Evolutionary conservation across 2,888 invertebrate genomes (phyloP).

Genomic region (Bunonema sp.): DNA sequence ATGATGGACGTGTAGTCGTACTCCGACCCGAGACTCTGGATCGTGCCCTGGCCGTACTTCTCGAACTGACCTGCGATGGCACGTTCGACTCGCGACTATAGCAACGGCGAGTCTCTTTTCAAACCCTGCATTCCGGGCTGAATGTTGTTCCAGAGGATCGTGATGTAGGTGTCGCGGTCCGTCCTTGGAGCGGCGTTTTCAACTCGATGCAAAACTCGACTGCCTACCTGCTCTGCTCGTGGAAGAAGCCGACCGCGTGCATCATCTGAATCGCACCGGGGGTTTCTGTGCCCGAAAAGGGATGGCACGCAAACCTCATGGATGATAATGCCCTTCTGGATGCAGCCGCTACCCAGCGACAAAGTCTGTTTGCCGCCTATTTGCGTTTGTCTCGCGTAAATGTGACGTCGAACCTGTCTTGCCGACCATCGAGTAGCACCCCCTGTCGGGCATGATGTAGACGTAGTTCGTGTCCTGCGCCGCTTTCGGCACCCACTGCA

Average conservation of each 20-base stretch:
- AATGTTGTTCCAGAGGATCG: slow-evolving; percentile 41
- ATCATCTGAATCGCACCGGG: slow-evolving; percentile 24
- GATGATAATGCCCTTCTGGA: slow-evolving; percentile 42
- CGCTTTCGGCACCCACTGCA: slow-evolving; percentile 38
- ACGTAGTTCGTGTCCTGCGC: slow-evolving; percentile 35
- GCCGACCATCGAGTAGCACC: slow-evolving; percentile 43
- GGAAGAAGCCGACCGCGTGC: slow-evolving; percentile 44
- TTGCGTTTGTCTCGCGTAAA: slow-evolving; percentile 11
- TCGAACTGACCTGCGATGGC: slow-evolving; percentile 31
- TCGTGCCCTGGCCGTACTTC: slow-evolving; percentile 38
- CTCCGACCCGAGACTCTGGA: slow-evolving; percentile 32
- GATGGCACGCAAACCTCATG: slow-evolving; percentile 15
- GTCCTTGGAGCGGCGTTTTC: slow-evolving; percentile 6
- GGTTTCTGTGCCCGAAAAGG: neutral
- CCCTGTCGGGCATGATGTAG: slow-evolving; percentile 40
- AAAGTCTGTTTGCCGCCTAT: slow-evolving; percentile 30
- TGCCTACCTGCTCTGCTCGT: slow-evolving; percentile 20
- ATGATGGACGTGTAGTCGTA: slow-evolving; percentile 41
- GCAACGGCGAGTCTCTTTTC: neutral
- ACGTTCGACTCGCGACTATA: neutral
- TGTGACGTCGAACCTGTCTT: slow-evolving; percentile 27
- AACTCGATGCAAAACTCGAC: neutral
- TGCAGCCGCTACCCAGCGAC: slow-evolving; percentile 39
- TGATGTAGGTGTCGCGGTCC: slow-evolving; percentile 35
- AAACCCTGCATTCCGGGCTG: slow-evolving; percentile 35